Percentiles rank a stretch among this genome's conserved stretches.
phyloP scores from a whole-genome alignment of 2,888 invertebrate genomes.

The Stenodera caucasica region DNA sequence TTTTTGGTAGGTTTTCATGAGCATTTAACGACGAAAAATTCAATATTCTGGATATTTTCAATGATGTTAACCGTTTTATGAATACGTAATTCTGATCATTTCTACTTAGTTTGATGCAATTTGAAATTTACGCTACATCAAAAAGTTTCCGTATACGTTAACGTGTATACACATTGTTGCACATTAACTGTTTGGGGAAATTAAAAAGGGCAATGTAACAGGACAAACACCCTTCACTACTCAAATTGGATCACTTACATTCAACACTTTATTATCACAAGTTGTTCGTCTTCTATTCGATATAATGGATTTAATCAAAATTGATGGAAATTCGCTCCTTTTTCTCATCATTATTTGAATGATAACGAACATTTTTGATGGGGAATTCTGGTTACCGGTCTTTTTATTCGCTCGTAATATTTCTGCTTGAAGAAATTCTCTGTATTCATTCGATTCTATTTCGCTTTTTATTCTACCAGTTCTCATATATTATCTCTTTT shows the following conservation, averaged over 20 bases:
- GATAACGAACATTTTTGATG: not conserved
- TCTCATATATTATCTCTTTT: too few species aligned
- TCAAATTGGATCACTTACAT: too few species aligned
- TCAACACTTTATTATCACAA: not conserved
- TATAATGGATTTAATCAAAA: not conserved
- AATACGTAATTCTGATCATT: too few species aligned
- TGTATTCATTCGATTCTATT: not conserved
- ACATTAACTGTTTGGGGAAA: too few species aligned
- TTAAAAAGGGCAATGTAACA: too few species aligned
- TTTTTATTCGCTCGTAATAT: not conserved
- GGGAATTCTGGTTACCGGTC: not conserved
- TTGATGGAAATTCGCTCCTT: not conserved
- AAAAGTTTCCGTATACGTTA: too few species aligned
- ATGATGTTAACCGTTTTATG: too few species aligned
- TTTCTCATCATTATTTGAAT: not conserved
- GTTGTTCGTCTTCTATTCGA: not conserved
- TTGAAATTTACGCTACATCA: too few species aligned
- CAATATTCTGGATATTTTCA: not conserved
- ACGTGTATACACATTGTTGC: too few species aligned
- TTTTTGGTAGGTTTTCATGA: constrained; percentile 19
- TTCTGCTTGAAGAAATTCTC: not conserved
- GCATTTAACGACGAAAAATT: not conserved
- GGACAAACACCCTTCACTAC: too few species aligned
- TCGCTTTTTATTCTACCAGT: not conserved
- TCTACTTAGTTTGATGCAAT: too few species aligned